Conservation (phyloP, 2,113 vertebrate species). For the Gopherus flavomarginatus region DNA sequence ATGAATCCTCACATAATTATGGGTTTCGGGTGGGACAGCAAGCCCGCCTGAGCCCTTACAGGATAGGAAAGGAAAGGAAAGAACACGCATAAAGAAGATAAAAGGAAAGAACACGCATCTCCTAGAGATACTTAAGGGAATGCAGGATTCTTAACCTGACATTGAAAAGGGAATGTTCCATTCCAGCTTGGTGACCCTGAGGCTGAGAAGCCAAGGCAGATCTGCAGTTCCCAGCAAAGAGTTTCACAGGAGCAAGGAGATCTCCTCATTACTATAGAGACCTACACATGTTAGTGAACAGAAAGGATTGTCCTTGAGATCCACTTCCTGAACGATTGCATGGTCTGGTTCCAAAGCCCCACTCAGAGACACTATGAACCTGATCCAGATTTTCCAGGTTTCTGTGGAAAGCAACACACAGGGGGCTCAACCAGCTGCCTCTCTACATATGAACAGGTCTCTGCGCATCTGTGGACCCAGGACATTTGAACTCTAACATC, state of each 20-base stretch:
- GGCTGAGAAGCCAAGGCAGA: neutral
- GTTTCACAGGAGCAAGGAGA: neutral
- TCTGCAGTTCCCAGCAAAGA: neutral
- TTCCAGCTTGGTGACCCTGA: neutral
- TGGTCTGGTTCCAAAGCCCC: neutral
- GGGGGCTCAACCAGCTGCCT: neutral
- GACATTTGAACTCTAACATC: neutral
- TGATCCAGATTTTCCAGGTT: neutral
- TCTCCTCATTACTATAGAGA: neutral
- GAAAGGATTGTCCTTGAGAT: neutral
- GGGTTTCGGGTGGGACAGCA: neutral
- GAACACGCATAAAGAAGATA: no score
- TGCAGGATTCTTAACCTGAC: neutral
- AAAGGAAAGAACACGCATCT: neutral
- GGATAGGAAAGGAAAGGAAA: neutral
- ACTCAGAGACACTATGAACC: accelerated
- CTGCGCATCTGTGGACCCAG: neutral
- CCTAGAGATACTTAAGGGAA: neutral
- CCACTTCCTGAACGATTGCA: accelerated
- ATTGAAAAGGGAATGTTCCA: neutral
- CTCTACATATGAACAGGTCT: neutral
- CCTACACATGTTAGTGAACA: accelerated
- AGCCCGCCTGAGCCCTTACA: neutral
- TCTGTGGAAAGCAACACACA: neutral
- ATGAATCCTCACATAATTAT: neutral